Base-by-base conservation (phyloP, 1,140 invertebrate species). In the Campoletis sonorensis region DNA sequence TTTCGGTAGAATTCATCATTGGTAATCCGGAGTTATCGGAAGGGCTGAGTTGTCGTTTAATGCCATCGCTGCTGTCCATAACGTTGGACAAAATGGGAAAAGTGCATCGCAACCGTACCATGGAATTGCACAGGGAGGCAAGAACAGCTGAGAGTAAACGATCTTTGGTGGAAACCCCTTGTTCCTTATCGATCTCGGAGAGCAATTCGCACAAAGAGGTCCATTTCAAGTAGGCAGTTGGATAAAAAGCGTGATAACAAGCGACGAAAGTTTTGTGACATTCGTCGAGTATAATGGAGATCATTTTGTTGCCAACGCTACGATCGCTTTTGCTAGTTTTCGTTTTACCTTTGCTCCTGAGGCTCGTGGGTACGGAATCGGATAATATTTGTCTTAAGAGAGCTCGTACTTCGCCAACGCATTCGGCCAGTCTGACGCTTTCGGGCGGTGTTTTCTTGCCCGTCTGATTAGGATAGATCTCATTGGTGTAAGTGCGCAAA, bases 201-300 rank as follows among this genome's bases (percentile, higher is more conserved):
- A 99, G 92, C 18, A 98, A 90, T 88, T 98, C 96, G 91, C 98
- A 98, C 0, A 99, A 90, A 87, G 96, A 96, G 79, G 95, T 95
- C 98, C 98, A 99, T 89, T 99, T 99, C 23, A 99, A 92, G 79
- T 95, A 95, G 0, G 97, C 96, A 0, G 97, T 99, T 0, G 98
- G 98, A 92, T 98, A 99, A 92, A 99, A 99, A 0, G 97, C 97
- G 91, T 99, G 97, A 88, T 98, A 99, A 90, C 98, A 98, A 4
- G 95, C 93, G 4, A 97, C 96, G 89, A 98, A 98, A 13, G 97
- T 98, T 76, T 95, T 94, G 85, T 98, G 97, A 86, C 97, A 98
- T 87, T 99, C 98, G 37, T 97, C 96, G 16, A 99, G 91, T 79
- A 99, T 96, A 51, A 94, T 94, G 37, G 93, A 92, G 0, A 94